Conservation (phyloP, 1,140 invertebrate species). For the Drosophila sturtevanti region DNA sequence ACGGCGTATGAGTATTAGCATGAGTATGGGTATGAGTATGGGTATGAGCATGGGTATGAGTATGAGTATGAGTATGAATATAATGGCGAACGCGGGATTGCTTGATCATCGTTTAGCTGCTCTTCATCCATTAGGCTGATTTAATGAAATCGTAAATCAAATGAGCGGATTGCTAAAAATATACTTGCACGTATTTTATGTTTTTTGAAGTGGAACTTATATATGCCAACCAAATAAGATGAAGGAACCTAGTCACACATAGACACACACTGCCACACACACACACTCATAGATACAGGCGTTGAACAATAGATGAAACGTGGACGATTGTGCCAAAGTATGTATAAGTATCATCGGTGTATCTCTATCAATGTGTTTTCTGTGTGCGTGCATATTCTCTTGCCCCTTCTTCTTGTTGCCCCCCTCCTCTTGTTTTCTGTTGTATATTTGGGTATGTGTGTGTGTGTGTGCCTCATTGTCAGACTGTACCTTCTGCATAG, state of each 20-base stretch:
- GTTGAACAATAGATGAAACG: slow-evolving; percentile 76
- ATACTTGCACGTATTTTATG: slow-evolving; percentile 75
- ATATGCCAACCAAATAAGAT: slow-evolving; percentile 58
- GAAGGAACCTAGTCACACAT: slow-evolving; percentile 24
- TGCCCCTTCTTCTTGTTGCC: background rate
- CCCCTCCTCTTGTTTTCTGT: background rate
- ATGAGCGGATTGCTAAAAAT: slow-evolving; percentile 78
- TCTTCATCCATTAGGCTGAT: slow-evolving; percentile 73
- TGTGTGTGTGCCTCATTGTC: slow-evolving; percentile 15
- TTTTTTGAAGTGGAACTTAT: slow-evolving; percentile 80
- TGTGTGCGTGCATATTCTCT: slow-evolving; percentile 8
- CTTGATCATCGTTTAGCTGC: slow-evolving; percentile 61
- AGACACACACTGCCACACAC: slow-evolving; percentile 12
- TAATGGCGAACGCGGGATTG: slow-evolving; percentile 20
- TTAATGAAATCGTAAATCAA: slow-evolving; percentile 82
- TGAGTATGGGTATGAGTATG: no score
- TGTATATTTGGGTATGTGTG: background rate
- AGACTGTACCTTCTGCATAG: slow-evolving; percentile 34
- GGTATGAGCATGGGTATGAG: no score
- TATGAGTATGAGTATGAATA: no score
- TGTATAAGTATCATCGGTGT: background rate
- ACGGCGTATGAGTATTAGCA: slow-evolving; percentile 49
- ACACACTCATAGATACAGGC: slow-evolving; percentile 33
- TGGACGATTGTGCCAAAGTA: slow-evolving; percentile 74
- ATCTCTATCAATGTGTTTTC: slow-evolving; percentile 14